These are phyloP conservation scores for Drosophila mettleri DNA, from an alignment of 2,888 invertebrate species.

Conservation along the genomic window DNA sequence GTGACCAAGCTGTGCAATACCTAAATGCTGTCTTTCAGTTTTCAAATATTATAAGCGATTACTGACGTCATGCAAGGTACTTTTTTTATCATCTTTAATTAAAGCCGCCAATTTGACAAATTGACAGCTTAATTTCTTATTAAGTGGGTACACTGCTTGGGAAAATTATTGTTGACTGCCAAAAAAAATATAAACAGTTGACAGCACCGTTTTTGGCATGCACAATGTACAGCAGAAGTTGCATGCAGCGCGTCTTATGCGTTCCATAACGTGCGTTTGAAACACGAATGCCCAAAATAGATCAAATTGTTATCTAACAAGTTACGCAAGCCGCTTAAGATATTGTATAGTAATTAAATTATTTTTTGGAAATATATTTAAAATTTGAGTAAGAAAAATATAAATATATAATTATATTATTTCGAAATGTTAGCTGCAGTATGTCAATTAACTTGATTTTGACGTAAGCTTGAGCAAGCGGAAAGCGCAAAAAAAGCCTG, in stretches of 20 bases:
- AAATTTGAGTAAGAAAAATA: too few relatives aligned
- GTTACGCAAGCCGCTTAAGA: background rate
- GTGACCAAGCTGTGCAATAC: conserved; percentile 24
- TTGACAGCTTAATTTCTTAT: background rate
- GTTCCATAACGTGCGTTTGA: background rate
- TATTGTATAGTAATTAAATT: background rate
- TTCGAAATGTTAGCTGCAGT: too few relatives aligned
- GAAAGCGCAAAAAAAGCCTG: background rate
- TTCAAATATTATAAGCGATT: background rate
- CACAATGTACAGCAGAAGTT: background rate
- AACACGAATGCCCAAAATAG: background rate
- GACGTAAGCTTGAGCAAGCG: background rate
- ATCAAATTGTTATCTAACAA: background rate
- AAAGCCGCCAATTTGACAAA: conserved; percentile 4
- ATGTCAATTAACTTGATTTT: background rate
- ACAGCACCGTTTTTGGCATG: background rate
- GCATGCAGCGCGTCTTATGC: background rate
- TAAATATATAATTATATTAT: too few relatives aligned
- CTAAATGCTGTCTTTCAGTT: background rate
- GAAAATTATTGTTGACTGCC: background rate
- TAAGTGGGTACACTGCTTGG: too few relatives aligned
- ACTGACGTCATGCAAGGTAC: conserved; percentile 22
- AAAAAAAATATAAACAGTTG: background rate
- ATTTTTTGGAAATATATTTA: background rate
- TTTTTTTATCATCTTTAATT: background rate